Base-by-base conservation (phyloP, 2,113 vertebrate genomes). In the Oxygymnocypris stewartii region DNA sequence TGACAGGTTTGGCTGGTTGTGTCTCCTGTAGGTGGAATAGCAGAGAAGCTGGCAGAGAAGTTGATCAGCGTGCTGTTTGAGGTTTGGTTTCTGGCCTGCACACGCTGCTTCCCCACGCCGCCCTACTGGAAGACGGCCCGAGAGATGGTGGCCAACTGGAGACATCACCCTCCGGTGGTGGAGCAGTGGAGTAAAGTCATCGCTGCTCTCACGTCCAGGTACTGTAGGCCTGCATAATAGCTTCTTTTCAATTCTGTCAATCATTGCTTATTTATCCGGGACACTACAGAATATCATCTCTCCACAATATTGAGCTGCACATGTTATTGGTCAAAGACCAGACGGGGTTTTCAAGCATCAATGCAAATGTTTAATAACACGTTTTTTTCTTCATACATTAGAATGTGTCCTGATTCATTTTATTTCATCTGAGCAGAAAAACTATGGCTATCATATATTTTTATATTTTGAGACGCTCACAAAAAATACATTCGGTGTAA, bases 91-190 rank as follows among this genome's bases (percentile, higher is more conserved):
- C 90, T 97, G 4, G 96, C 97, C 82, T 98, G 97, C 79, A 95
- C 95, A 0, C 93, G 95, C 25, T 99, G 97, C 93, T 99, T 97
- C 81, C 97, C 97, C 10, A 97, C 97, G n/a, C 96, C 95, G 31
- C 96, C 96, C 0, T 96, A 97, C 63, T 99, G 97, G 97, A 96
- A 96, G 91, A 97, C 95, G 49, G 96, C 96, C 90, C 96, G 96
- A 93, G 97, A 97, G 92, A 97, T 98, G 97, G 93, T 99, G 91
- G 96, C 95, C 85, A 96, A 97, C 92, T 99, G 97, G 96, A 94
- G 96, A 90, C 97, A 97, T 90, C 96, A 98, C 89, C 95, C 96
- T 0, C 96, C 96, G 3, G 97, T 97, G 61, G 97, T 98, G 73
- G 96, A 97, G 84, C 97, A 98, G 90, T 98, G 97, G 97, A 97